Percentiles rank a stretch among this genome's conserved stretches.
These are phyloP conservation scores for Hyaena hyaena DNA, from an alignment of 2,113 vertebrate genomes.

Conservation along the genomic window DNA sequence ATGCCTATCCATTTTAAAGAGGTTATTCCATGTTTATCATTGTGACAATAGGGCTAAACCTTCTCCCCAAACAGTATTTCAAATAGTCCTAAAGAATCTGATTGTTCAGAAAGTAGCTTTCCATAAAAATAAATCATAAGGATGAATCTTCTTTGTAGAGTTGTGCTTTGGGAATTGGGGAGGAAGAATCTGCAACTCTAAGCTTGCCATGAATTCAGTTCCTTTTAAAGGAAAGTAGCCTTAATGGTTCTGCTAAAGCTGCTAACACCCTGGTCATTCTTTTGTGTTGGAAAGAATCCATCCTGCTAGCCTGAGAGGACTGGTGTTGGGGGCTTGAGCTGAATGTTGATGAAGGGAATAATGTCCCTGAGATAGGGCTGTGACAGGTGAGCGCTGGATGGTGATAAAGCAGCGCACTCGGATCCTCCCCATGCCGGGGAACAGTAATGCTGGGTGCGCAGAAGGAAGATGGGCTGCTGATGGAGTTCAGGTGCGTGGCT, in stretches of 20 bases:
- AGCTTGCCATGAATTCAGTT: not conserved
- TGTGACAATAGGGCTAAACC: not conserved
- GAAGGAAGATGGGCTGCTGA: not conserved
- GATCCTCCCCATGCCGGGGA: not conserved
- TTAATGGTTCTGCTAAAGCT: not conserved
- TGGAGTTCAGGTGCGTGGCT: not conserved
- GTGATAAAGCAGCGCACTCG: not conserved
- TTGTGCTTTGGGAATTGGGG: not conserved
- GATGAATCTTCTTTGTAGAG: not conserved
- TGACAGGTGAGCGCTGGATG: not conserved
- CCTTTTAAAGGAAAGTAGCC: not conserved
- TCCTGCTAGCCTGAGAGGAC: not conserved
- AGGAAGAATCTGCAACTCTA: not conserved
- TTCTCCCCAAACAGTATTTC: not conserved
- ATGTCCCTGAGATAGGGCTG: not conserved
- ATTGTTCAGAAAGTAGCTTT: not conserved
- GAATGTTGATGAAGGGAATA: not conserved
- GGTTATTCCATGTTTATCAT: not conserved
- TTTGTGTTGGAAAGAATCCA: not conserved
- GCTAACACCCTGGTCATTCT: not conserved
- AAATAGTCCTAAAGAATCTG: conserved; percentile 21
- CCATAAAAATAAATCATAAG: not conserved
- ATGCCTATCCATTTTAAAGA: not conserved
- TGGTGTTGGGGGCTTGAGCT: not conserved
- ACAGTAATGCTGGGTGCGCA: not conserved